These are phyloP conservation scores for Bufotes viridis DNA, from an alignment of 2,797 vertebrate species.

Conservation along the genomic window DNA sequence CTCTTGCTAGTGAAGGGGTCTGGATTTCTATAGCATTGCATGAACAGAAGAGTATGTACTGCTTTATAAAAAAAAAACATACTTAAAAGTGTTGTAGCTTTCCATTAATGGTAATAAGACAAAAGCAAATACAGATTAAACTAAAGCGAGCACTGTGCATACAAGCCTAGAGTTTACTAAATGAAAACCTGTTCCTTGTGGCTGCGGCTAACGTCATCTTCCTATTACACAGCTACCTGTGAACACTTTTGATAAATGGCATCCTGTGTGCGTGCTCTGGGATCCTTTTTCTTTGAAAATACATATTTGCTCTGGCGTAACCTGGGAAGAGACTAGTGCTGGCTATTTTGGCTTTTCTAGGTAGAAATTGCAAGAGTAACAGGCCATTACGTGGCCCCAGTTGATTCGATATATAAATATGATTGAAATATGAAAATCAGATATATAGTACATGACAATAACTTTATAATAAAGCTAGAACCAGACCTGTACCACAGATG, in stretches of 20 bases:
- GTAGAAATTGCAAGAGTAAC: not conserved
- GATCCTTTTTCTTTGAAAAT: not conserved
- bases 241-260: not conserved
- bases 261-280: not conserved
- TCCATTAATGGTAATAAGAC: not conserved
- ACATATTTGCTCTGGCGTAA: slow-evolving; percentile 3
- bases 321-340: not conserved
- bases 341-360: not conserved
- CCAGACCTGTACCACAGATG: too few species aligned
- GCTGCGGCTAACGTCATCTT: not conserved
- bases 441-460: too few species aligned
- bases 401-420: too few species aligned
- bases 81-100: too few species aligned
- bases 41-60: too few species aligned
- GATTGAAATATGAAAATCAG: too few species aligned
- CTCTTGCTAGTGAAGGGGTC: too few species aligned
- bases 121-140: not conserved
- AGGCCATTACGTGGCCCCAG: too few species aligned
- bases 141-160: not conserved
- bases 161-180: not conserved
- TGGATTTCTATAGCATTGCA: too few species aligned
- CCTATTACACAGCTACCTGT: not conserved
- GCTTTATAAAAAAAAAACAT: not conserved
- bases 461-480: too few species aligned
- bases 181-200: not conserved